Conservation (phyloP, 1,140 invertebrate species). For the Heliconius himera region DNA sequence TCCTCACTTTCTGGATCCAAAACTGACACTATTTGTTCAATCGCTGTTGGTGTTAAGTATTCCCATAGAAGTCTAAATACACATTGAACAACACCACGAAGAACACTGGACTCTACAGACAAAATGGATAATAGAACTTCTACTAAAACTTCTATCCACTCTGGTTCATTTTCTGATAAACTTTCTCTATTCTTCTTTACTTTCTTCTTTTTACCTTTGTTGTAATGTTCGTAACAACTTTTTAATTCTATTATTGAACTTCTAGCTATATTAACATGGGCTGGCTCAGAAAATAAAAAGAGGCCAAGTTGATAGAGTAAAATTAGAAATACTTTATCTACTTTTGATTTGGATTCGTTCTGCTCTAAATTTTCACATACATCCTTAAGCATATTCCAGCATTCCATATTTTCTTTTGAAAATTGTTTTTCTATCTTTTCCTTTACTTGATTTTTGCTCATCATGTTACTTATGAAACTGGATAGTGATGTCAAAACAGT, state of each 20-base stretch:
- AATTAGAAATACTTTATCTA: constrained; percentile 84
- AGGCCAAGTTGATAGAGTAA: constrained; percentile 87
- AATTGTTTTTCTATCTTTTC: constrained; percentile 80
- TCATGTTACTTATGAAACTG: constrained; percentile 79
- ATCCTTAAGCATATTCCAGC: constrained; percentile 84
- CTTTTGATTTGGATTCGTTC: constrained; percentile 66
- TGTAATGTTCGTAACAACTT: constrained; percentile 85
- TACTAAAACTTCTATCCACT: constrained; percentile 90
- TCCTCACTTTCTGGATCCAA: constrained; percentile 85
- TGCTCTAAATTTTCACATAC: constrained; percentile 76
- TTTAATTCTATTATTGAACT: constrained; percentile 86
- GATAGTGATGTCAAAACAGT: constrained; percentile 82
- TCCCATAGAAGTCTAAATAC: constrained; percentile 89
- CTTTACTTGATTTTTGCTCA: constrained; percentile 75
- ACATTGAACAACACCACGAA: constrained; percentile 85
- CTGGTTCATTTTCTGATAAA: constrained; percentile 82
- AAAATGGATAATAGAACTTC: constrained; percentile 89
- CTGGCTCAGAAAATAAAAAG: constrained; percentile 86
- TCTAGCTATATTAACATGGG: constrained; percentile 83
- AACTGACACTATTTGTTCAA: constrained; percentile 89
- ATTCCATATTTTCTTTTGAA: constrained; percentile 79
- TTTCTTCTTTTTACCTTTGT: constrained; percentile 42
- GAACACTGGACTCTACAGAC: constrained; percentile 86
- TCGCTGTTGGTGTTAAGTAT: constrained; percentile 84
- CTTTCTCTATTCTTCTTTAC: constrained; percentile 17